A percentile compares a stretch with the other conserved stretches of the same genome.
Conservation (phyloP, 2,113 vertebrate genomes). For the Acanthisitta chloris region DNA sequence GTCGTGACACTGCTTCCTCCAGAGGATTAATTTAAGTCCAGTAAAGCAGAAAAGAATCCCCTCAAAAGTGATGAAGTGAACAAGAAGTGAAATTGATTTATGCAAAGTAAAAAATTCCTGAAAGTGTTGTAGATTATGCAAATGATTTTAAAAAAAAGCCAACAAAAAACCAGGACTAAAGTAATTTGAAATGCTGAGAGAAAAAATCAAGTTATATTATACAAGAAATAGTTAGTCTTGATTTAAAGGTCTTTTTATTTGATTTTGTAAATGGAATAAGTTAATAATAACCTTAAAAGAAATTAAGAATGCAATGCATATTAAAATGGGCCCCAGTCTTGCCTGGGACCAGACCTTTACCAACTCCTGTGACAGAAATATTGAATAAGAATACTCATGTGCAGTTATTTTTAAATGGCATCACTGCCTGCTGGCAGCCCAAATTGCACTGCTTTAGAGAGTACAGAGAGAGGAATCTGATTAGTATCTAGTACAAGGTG, state of each 20-base stretch:
- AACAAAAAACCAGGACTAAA: not conserved
- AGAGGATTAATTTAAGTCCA: slow-evolving; percentile 73
- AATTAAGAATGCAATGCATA: not conserved
- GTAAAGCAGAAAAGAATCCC: slow-evolving; percentile 55
- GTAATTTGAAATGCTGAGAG: slow-evolving; percentile 11
- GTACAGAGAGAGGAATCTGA: slow-evolving; percentile 19
- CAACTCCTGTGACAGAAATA: slow-evolving; percentile 4
- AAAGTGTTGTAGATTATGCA: slow-evolving; percentile 66
- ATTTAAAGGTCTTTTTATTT: not conserved
- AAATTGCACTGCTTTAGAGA: not conserved
- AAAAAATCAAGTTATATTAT: not conserved
- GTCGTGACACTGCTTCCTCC: slow-evolving; percentile 55
- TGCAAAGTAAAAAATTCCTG: slow-evolving; percentile 65
- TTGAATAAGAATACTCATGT: not conserved
- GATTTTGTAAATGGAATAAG: not conserved
- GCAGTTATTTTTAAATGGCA: not conserved
- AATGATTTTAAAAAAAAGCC: slow-evolving; percentile 10
- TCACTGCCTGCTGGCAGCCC: not conserved
- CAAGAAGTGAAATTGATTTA: slow-evolving; percentile 72
- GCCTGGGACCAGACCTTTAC: slow-evolving; percentile 1
- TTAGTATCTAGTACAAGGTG: slow-evolving; percentile 46
- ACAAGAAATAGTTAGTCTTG: not conserved
- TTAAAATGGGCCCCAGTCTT: not conserved
- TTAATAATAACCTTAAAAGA: slow-evolving; percentile 29
- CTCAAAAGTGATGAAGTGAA: slow-evolving; percentile 61